These are phyloP conservation scores for Dermatophagoides farinae DNA, from an alignment of 1,140 invertebrate species.

Conservation along the genomic window DNA sequence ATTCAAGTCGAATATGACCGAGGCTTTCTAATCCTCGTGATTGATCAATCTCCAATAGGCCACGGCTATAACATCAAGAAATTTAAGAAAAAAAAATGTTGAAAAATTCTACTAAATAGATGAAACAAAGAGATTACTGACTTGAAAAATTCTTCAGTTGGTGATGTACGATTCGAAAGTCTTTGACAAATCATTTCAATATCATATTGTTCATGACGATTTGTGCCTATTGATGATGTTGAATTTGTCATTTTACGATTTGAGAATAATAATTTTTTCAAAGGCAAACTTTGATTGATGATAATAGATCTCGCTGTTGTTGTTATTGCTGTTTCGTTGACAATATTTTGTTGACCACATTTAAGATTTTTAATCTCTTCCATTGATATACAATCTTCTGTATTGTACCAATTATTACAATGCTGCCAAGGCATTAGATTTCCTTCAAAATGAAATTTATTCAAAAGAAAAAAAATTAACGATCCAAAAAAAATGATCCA, in stretches of 20 bases:
- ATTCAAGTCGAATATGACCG: conserved; percentile 28
- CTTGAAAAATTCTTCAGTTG: conserved; percentile 28
- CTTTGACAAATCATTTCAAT: background rate
- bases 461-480: background rate
- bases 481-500: background rate
- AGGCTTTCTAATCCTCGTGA: conserved; percentile 29
- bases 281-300: too few species aligned
- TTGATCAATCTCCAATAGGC: conserved; percentile 28
- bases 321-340: background rate
- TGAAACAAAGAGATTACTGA: too few species aligned
- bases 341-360: conserved; percentile 7
- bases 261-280: too few species aligned
- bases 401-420: conserved; percentile 32
- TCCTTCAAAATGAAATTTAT: background rate
- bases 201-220: conserved; percentile 13
- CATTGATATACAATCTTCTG: conserved; percentile 23
- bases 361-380: background rate
- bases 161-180: conserved; percentile 21
- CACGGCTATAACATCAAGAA: conserved; percentile 9
- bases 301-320: too few species aligned
- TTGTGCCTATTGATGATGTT: conserved; percentile 12
- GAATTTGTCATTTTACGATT: conserved; percentile 14
- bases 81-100: background rate
- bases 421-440: conserved; percentile 29
- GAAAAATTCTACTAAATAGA: background rate